Conservation (phyloP, 1,140 invertebrate genomes). For the Cephus cinctus region DNA sequence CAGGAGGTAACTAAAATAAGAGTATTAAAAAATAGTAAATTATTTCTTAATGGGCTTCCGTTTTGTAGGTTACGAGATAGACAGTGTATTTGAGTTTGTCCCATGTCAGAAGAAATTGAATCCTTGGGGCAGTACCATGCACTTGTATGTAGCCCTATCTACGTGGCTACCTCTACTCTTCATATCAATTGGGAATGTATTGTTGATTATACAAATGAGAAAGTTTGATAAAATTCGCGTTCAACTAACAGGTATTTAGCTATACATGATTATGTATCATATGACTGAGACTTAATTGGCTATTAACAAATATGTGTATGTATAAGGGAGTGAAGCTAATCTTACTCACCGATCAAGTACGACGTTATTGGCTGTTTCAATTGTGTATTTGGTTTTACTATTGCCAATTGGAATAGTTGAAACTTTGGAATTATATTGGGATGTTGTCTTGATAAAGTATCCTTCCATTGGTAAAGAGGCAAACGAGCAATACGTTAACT, state of each 20-base stretch:
- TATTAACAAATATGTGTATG: too few species aligned
- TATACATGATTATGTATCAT: too few species aligned
- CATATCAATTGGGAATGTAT: slow-evolving; percentile 42
- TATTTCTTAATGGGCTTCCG: too few species aligned
- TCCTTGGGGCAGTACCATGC: slow-evolving; percentile 39
- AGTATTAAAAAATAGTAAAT: too few species aligned
- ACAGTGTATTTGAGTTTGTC: slow-evolving; percentile 45
- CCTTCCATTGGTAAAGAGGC: slow-evolving; percentile 17
- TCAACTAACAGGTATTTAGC: slow-evolving; percentile 35
- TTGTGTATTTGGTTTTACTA: slow-evolving; percentile 42
- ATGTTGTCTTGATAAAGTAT: slow-evolving; percentile 30
- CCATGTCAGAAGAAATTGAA: slow-evolving; percentile 38
- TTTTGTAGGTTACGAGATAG: slow-evolving; percentile 43
- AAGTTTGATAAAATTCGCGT: slow-evolving; percentile 30
- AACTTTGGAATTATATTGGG: slow-evolving; percentile 46
- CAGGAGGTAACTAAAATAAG: slow-evolving; percentile 32
- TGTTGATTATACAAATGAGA: slow-evolving; percentile 39
- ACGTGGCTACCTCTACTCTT: slow-evolving; percentile 46
- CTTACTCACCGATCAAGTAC: slow-evolving; percentile 26
- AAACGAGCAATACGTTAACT: slow-evolving; percentile 32
- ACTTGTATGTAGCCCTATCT: slow-evolving; percentile 43
- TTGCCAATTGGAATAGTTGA: slow-evolving; percentile 46
- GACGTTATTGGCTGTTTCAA: slow-evolving; percentile 35
- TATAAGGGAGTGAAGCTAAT: slow-evolving; percentile 22
- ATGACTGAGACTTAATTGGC: too few species aligned